A percentile compares a stretch with the other conserved stretches of the same genome.
Conservation (phyloP, 2,113 vertebrate species). For the Acrocephalus arundinaceus region DNA sequence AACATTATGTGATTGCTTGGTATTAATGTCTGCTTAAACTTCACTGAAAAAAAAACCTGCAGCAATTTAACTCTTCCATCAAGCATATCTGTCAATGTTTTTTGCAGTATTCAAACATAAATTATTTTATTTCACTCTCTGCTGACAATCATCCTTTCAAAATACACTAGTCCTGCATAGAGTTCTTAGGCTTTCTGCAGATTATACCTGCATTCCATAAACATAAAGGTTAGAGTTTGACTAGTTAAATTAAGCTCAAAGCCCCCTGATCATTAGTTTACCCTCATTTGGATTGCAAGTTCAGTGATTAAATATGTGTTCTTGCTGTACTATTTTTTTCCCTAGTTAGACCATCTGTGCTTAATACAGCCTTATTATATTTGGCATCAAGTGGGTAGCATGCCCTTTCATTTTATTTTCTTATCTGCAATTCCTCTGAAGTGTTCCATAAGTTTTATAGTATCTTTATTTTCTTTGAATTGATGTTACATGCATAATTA, state of each 20-base stretch:
- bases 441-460: background rate
- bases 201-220: background rate
- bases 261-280: background rate
- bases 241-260: background rate
- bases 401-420: slow-evolving; percentile 27
- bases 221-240: background rate
- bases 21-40: background rate
- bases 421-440: background rate
- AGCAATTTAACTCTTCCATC: background rate
- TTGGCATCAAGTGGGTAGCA: background rate
- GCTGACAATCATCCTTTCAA: background rate
- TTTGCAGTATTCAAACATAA: background rate
- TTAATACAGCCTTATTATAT: background rate
- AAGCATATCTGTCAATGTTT: background rate
- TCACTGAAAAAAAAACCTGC: background rate
- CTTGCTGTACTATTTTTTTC: background rate
- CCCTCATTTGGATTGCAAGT: background rate
- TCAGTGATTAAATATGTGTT: background rate
- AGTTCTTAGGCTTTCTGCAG: background rate
- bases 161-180: background rate
- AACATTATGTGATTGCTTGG: background rate
- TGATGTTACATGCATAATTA: slow-evolving; percentile 4
- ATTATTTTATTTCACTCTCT: background rate
- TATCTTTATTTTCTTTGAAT: background rate
- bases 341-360: background rate